Evolutionary conservation across 1,140 invertebrate species (phyloP).

Genomic region (Pseudomyrmex cubaensis): DNA sequence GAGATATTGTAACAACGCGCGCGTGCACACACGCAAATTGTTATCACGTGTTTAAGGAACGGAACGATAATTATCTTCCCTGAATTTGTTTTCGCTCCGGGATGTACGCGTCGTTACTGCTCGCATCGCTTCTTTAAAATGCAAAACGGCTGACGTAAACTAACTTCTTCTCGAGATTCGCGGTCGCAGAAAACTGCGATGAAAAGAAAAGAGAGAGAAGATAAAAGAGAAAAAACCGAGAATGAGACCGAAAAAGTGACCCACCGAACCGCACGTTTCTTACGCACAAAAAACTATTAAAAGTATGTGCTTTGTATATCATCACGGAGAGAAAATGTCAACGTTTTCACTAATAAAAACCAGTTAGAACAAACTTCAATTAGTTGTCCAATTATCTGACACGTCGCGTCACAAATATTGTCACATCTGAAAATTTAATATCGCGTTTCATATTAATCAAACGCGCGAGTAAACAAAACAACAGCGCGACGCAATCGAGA

Average conservation of each 20-base stretch:
- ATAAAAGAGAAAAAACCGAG: constrained; percentile 12
- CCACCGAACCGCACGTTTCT: not conserved
- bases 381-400: no score
- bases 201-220: not conserved
- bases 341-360: constrained; percentile 3
- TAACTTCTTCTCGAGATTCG: constrained; percentile 70
- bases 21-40: not conserved
- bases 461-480: not conserved
- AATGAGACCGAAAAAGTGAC: constrained; percentile 26
- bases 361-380: no score
- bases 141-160: constrained; percentile 77
- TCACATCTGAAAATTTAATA: constrained; percentile 21
- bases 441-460: not conserved
- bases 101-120: constrained; percentile 75
- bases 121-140: constrained; percentile 78
- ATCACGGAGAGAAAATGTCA: not conserved
- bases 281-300: not conserved
- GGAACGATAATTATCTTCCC: constrained; percentile 6
- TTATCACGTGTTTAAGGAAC: not conserved
- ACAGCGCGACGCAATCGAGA: not conserved
- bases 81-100: constrained; percentile 65
- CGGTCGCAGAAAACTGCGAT: not conserved
- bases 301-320: not conserved
- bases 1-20: not conserved
- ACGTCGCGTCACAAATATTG: not conserved